phyloP scores from a whole-genome alignment of 2,113 vertebrate genomes.

The Neotragus moschatus region DNA sequence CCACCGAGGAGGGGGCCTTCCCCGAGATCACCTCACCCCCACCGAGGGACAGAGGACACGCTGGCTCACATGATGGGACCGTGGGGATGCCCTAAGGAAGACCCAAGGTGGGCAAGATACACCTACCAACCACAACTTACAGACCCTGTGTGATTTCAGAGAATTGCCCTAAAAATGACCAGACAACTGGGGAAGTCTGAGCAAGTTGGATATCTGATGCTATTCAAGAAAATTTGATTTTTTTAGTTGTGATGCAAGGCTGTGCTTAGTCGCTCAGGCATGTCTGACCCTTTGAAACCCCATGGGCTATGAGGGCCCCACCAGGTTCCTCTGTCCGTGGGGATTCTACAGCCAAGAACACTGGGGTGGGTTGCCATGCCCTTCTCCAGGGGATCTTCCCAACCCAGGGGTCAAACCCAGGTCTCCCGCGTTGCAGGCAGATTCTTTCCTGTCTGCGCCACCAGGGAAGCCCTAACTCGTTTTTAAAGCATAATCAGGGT shows the following conservation, averaged over 20 bases:
- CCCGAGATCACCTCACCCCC: accelerated
- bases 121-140: neutral
- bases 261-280: neutral
- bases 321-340: neutral
- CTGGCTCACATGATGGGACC: accelerated
- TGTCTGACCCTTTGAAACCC: neutral
- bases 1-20: too few species aligned
- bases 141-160: accelerated
- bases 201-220: accelerated
- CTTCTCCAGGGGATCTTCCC: neutral
- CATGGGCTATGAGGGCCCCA: neutral
- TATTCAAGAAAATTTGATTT: neutral
- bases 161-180: too few species aligned
- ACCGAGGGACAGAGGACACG: accelerated
- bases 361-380: neutral
- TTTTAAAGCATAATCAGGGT: neutral
- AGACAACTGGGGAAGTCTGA: neutral
- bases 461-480: neutral
- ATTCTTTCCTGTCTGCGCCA: neutral
- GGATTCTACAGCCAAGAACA: neutral
- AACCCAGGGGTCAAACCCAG: neutral
- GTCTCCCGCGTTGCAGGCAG: accelerated
- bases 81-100: accelerated
- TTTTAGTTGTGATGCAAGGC: neutral
- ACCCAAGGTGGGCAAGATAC: too few species aligned